Conservation (phyloP, 2,113 vertebrate species). For the Coptodon rendalli region DNA sequence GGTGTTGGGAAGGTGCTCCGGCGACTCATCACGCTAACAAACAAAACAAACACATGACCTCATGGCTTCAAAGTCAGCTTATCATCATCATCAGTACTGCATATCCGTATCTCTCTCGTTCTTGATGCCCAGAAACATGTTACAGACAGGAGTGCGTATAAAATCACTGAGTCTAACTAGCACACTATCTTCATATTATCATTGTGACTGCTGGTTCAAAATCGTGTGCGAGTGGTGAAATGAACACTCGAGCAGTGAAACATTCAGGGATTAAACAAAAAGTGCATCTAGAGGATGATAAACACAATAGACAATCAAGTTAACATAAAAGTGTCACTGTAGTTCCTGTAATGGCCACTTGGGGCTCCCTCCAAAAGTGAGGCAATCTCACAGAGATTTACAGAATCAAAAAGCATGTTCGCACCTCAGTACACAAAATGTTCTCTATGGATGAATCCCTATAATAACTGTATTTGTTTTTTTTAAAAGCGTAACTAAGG, state of each 20-base stretch:
- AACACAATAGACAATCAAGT: neutral
- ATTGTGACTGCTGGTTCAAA: neutral
- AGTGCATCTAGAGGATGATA: neutral
- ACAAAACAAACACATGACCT: neutral
- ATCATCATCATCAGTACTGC: neutral
- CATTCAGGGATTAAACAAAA: neutral
- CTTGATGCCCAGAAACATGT: neutral
- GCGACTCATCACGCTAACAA: neutral
- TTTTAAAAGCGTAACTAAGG: neutral
- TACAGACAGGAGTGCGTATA: neutral
- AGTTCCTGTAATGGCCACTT: neutral
- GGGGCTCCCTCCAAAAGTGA: neutral
- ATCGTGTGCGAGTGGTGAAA: neutral
- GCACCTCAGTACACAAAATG: neutral
- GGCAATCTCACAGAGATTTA: neutral
- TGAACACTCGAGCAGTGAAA: accelerated
- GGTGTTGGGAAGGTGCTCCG: neutral
- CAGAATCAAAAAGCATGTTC: neutral
- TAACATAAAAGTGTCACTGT: neutral
- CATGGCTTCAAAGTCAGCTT: neutral
- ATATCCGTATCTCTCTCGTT: neutral
- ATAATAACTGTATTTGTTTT: neutral
- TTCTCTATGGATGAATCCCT: neutral
- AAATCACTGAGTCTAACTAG: neutral
- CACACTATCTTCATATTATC: neutral